Base-by-base conservation (phyloP, 2,113 vertebrate genomes). In the Psilopogon haemacephalus region DNA sequence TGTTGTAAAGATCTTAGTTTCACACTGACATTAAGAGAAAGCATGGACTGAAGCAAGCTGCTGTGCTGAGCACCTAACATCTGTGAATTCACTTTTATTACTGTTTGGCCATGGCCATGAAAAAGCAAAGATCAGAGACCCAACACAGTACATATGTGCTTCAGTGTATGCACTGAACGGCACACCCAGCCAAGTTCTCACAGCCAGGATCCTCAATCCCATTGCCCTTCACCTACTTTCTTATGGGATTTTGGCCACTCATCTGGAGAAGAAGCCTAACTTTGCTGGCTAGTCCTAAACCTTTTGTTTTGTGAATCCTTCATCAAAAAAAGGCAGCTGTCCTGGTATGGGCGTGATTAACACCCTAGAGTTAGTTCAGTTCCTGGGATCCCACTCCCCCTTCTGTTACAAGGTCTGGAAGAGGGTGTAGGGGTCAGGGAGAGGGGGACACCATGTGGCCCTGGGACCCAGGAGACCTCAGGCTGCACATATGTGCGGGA, bases 71-170 rank as follows among this genome's bases (percentile, higher is more conserved):
- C 24, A 32, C 12, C 8, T 20, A 38, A 21, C 38, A 65, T 26
- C 28, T 23, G 5, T 6, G 23, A 38, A 64, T 16, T 82, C 62
- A 9, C 44, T 72, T 42, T 37, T 30, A 6, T 24, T 50, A 6
- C 28, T 28, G 0, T 28, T 48, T 77, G 27, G 24, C 38, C 33
- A 13, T 0, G 0, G 42, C 9, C 30, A 4, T 7, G 52, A 19
- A 58, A n/a, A 27, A 15, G 2, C 30, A 62, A 52, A 59, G n/a
- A 24, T 16, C 42, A 72, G 40, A 21, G 2, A 27, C 18, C 64
- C 5, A 5, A 14, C 16, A 9, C 1, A 4, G 46, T 6, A 28
- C 27, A 3, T 24, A 15, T 0, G 6, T 44, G 20, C 72, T n/a
- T 46, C 69, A 40, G 23, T 1, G 1, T 9, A 3, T 2, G 12